Conservation (phyloP, 2,888 invertebrate species). For the Steromphala cineraria region DNA sequence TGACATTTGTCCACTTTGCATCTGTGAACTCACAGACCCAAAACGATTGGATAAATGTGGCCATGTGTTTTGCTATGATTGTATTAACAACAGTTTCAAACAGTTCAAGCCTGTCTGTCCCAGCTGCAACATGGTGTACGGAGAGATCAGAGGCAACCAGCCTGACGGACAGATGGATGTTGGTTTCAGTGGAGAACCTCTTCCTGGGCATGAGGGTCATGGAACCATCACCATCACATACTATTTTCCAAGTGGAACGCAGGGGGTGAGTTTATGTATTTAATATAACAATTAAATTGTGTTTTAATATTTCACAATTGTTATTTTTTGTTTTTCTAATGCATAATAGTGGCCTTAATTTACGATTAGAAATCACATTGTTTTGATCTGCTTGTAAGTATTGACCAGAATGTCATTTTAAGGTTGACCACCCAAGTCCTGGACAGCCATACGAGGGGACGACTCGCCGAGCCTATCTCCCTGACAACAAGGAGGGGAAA, state of each 20-base stretch:
- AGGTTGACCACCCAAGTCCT: slow-evolving; percentile 63
- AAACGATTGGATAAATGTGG: slow-evolving; percentile 50
- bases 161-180: slow-evolving; percentile 59
- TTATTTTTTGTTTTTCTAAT: too few species aligned
- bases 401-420: slow-evolving; percentile 1
- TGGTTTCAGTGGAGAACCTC: background rate
- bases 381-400: too few species aligned
- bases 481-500: slow-evolving; percentile 60
- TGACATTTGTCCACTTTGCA: slow-evolving; percentile 56
- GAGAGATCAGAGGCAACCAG: slow-evolving; percentile 60
- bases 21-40: slow-evolving; percentile 37
- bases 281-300: too few species aligned
- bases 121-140: slow-evolving; percentile 59
- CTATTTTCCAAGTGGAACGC: slow-evolving; percentile 69
- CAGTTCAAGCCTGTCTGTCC: slow-evolving; percentile 61
- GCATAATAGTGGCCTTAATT: too few species aligned
- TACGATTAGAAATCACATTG: too few species aligned
- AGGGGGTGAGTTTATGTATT: slow-evolving; percentile 50
- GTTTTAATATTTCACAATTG: too few species aligned
- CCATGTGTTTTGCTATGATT: slow-evolving; percentile 60
- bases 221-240: slow-evolving; percentile 52
- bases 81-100: slow-evolving; percentile 56
- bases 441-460: slow-evolving; percentile 59
- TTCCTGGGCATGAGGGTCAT: slow-evolving; percentile 42
- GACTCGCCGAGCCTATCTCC: slow-evolving; percentile 58